phyloP scores from a whole-genome alignment of 1,140 invertebrate species.

The Nylanderia fulva region DNA sequence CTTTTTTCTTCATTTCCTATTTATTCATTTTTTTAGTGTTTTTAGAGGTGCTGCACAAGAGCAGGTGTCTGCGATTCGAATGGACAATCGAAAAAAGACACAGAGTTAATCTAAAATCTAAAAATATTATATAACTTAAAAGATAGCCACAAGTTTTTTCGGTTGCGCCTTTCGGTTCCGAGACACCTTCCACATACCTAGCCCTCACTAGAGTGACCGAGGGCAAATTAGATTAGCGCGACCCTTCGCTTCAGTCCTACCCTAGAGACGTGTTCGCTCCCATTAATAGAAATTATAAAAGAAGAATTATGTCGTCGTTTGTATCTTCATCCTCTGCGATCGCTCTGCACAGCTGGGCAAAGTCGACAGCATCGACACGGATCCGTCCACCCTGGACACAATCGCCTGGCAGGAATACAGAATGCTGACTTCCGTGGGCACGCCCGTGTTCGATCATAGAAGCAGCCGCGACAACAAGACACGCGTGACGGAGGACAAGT shows the following conservation, averaged over 20 bases:
- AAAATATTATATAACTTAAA: background rate
- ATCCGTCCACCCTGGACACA: conserved; percentile 69
- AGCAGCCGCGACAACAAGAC: conserved; percentile 87
- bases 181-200: background rate
- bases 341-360: conserved; percentile 65
- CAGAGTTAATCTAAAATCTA: background rate
- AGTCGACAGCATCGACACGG: conserved; percentile 71
- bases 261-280: background rate
- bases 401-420: conserved; percentile 83
- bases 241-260: conserved; percentile 8
- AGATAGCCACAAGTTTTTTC: too few species aligned
- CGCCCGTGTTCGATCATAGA: conserved; percentile 93
- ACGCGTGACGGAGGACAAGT: conserved; percentile 87
- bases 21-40: conserved; percentile 1
- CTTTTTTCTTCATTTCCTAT: conserved; percentile 1
- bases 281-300: conserved; percentile 14
- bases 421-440: conserved; percentile 93
- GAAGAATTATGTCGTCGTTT: background rate
- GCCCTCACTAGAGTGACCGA: conserved; percentile 1
- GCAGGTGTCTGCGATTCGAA: conserved; percentile 10
- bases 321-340: conserved; percentile 33
- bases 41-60: conserved; percentile 2
- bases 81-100: background rate
- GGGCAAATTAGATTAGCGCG: conserved; percentile 24
- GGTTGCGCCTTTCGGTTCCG: conserved; percentile 5